Percentiles rank a stretch among this genome's conserved stretches.
Evolutionary conservation across 2,888 invertebrate species (phyloP).

Genomic region (Lasioglossum calceatum): DNA sequence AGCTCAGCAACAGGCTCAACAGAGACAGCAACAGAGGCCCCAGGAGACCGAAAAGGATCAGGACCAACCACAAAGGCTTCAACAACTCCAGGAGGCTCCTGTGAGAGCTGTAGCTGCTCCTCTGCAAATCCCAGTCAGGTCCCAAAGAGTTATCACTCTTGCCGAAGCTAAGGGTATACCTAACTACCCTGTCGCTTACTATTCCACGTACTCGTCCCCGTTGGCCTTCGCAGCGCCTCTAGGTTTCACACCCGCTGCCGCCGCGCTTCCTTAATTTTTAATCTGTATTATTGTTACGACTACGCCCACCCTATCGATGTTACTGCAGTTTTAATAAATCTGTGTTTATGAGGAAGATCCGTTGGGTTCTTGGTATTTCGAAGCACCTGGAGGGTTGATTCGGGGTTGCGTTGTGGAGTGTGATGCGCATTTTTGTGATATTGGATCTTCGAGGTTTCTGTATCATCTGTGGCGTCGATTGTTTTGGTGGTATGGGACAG

Average conservation of each 20-base stretch:
- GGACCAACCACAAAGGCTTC: conserved; percentile 9
- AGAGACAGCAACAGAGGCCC: conserved; percentile 26
- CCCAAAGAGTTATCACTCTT: conserved; percentile 65
- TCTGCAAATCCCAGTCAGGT: conserved; percentile 21
- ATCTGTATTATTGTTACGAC: not conserved
- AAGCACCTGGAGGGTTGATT: not conserved
- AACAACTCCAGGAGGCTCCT: conserved; percentile 29
- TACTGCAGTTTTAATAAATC: conserved; percentile 56
- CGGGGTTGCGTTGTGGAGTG: not conserved
- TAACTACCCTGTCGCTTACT: conserved; percentile 67
- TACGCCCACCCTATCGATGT: conserved; percentile 23
- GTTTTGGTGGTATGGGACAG: not conserved
- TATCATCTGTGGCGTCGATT: not conserved
- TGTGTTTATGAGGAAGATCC: conserved; percentile 31
- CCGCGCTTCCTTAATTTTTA: conserved; percentile 49
- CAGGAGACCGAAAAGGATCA: conserved; percentile 22
- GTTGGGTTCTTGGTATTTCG: not conserved
- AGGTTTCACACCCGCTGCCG: conserved; percentile 73
- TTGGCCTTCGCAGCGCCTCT: conserved; percentile 78
- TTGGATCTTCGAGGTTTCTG: too few species aligned
- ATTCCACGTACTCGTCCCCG: conserved; percentile 79
- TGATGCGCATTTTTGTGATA: not conserved
- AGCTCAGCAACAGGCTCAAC: conserved; percentile 76
- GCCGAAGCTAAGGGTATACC: conserved; percentile 68
- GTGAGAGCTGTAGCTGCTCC: conserved; percentile 68